Evolutionary conservation across 2,888 invertebrate species (phyloP).

Genomic region (Lochmaea capreae): DNA sequence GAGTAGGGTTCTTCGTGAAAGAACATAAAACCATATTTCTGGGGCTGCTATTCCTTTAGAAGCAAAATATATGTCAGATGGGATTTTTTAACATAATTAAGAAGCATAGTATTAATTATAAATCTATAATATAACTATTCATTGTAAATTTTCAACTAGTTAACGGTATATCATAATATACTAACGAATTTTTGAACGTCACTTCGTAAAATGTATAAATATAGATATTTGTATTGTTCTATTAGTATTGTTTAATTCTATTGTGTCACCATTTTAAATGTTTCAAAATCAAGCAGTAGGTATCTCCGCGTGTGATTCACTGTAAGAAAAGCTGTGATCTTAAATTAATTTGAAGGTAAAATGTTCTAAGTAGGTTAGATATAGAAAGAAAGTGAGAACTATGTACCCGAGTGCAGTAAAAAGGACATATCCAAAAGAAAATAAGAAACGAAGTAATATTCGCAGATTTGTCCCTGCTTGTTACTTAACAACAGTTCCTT

Average conservation of each 20-base stretch:
- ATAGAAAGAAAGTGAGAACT: slow-evolving; percentile 41
- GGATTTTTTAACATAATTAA: background rate
- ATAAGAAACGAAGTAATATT: slow-evolving; percentile 36
- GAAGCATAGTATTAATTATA: background rate
- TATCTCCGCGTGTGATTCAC: slow-evolving; percentile 44
- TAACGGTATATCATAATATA: slow-evolving; percentile 1
- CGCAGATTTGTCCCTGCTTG: slow-evolving; percentile 51
- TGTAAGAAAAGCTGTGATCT: slow-evolving; percentile 47
- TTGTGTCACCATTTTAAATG: slow-evolving; percentile 35
- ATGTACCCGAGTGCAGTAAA: slow-evolving; percentile 40
- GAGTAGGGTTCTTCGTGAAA: background rate
- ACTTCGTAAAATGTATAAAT: background rate
- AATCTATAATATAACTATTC: background rate
- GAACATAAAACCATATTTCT: background rate
- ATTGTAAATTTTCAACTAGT: background rate
- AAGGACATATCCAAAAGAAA: slow-evolving; percentile 36
- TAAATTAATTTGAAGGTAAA: slow-evolving; percentile 48
- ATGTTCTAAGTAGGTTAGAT: slow-evolving; percentile 45
- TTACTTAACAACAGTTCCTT: slow-evolving; percentile 45
- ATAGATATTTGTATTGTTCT: slow-evolving; percentile 6
- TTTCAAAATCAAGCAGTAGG: slow-evolving; percentile 41
- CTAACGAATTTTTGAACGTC: background rate
- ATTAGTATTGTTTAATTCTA: slow-evolving; percentile 31
- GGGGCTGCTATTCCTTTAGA: background rate
- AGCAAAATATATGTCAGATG: background rate